These are phyloP conservation scores for Champsocephalus gunnari DNA, from an alignment of 2,797 vertebrate genomes.

Conservation along the genomic window DNA sequence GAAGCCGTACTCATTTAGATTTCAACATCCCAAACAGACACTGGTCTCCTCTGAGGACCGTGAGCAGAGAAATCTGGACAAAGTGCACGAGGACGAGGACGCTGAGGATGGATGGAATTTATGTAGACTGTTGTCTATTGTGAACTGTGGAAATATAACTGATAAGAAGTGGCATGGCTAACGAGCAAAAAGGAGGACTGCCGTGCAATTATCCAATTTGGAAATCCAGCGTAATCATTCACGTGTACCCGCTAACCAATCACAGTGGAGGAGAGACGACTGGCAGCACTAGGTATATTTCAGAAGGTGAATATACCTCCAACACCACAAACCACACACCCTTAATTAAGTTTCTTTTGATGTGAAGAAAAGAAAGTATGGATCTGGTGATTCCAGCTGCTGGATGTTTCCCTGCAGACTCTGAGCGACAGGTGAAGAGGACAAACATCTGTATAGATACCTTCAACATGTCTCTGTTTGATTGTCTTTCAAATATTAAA, in stretches of 20 bases:
- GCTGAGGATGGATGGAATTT: slow-evolving; percentile 27
- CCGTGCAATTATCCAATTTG: not conserved
- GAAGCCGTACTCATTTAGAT: not conserved
- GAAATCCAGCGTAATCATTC: slow-evolving; percentile 3
- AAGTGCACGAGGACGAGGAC: not conserved
- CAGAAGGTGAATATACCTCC: slow-evolving; percentile 3
- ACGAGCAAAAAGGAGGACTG: not conserved
- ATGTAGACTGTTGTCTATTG: slow-evolving; percentile 23
- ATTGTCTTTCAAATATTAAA: slow-evolving; percentile 22
- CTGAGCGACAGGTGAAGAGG: not conserved
- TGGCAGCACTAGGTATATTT: slow-evolving; percentile 7
- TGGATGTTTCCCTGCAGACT: slow-evolving; percentile 4
- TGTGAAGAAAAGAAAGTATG: not conserved
- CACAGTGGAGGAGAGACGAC: not conserved
- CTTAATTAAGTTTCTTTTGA: not conserved
- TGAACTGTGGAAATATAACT: slow-evolving; percentile 28
- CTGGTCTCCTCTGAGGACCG: not conserved
- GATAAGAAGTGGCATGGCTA: slow-evolving; percentile 2
- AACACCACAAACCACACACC: not conserved
- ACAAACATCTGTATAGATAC: slow-evolving; percentile 11
- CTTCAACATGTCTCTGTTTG: not conserved
- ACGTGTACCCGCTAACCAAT: slow-evolving; percentile 20
- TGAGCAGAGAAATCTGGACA: slow-evolving; percentile 10
- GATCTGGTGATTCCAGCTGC: slow-evolving; percentile 13
- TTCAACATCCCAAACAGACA: not conserved